A percentile compares a stretch with the other conserved stretches of the same genome.
Evolutionary conservation across 2,113 vertebrate species (phyloP).

Genomic region (Marcusenius ussheri): DNA sequence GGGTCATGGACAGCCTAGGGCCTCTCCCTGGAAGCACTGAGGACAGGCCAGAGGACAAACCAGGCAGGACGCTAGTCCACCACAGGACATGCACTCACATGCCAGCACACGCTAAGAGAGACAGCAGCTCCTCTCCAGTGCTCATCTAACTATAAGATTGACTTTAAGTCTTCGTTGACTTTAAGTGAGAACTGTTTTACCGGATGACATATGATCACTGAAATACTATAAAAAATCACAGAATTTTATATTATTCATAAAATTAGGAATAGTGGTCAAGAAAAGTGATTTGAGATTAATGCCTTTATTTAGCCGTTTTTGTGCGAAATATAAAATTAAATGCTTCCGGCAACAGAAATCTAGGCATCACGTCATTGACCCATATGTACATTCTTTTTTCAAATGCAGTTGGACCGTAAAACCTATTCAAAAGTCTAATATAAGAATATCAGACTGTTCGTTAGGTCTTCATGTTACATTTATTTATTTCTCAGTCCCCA

Average conservation of each 20-base stretch:
- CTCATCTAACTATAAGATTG: not conserved
- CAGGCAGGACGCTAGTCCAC: not conserved
- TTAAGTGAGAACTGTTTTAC: not conserved
- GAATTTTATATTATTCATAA: not conserved
- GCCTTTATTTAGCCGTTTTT: not conserved
- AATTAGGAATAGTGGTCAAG: not conserved
- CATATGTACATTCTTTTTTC: not conserved
- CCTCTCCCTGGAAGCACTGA: not conserved
- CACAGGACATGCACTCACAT: not conserved
- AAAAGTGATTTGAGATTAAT: not conserved
- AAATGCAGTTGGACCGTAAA: not conserved
- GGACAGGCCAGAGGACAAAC: not conserved
- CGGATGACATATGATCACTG: not conserved
- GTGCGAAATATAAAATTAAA: not conserved
- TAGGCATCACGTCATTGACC: not conserved
- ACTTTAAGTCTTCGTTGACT: not conserved
- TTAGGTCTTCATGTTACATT: not conserved
- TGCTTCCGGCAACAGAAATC: not conserved
- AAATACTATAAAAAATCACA: not conserved
- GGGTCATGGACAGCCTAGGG: not conserved
- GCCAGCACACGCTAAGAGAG: not conserved
- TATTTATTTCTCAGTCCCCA: not conserved
- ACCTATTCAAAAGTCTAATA: not conserved
- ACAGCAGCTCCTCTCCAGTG: not conserved
- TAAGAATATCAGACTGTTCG: not conserved